Evolutionary conservation across 2,888 invertebrate species (phyloP).

Genomic region (Athripsodes cinereus): DNA sequence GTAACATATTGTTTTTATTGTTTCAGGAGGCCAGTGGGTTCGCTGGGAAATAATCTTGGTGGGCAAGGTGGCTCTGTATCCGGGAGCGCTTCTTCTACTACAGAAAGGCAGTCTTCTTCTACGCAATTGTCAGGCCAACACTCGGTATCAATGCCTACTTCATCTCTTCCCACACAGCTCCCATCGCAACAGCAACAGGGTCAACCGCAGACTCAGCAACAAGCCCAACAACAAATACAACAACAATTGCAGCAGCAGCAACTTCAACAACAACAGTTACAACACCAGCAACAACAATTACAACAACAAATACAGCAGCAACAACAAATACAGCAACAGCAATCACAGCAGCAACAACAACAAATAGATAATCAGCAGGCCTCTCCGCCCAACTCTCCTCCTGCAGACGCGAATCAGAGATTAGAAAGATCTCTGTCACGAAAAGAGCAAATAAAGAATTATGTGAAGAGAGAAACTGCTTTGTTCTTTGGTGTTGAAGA

Average conservation of each 20-base stretch:
- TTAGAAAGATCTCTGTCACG: constrained; percentile 39
- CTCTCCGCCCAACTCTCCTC: constrained; percentile 11
- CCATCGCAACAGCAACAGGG: constrained; percentile 33
- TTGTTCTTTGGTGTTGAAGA: constrained; percentile 82
- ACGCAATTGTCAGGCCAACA: constrained; percentile 40
- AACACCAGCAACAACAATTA: constrained; percentile 17
- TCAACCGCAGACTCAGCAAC: constrained; percentile 20
- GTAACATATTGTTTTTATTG: constrained; percentile 30
- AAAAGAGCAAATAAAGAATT: constrained; percentile 50
- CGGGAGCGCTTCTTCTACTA: constrained; percentile 8
- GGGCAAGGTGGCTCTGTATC: constrained; percentile 6
- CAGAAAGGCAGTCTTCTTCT: constrained; percentile 12
- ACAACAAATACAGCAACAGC: constrained; percentile 26
- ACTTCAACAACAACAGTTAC: constrained; percentile 10
- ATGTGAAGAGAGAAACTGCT: constrained; percentile 73
- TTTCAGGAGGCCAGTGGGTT: constrained; percentile 46
- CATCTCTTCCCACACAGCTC: constrained; percentile 32
- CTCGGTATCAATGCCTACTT: constrained; percentile 33
- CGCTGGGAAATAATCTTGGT: constrained; percentile 31
- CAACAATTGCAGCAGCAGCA: constrained; percentile 17
- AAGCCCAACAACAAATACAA: constrained; percentile 33
- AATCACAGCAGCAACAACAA: constrained; percentile 17
- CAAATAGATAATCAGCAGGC: not conserved
- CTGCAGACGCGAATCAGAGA: constrained; percentile 31
- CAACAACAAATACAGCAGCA: constrained; percentile 17